Percentiles rank a stretch among this genome's conserved stretches.
Evolutionary conservation across 2,888 invertebrate species (phyloP).

Genomic region (Nesidiocoris tenuis): DNA sequence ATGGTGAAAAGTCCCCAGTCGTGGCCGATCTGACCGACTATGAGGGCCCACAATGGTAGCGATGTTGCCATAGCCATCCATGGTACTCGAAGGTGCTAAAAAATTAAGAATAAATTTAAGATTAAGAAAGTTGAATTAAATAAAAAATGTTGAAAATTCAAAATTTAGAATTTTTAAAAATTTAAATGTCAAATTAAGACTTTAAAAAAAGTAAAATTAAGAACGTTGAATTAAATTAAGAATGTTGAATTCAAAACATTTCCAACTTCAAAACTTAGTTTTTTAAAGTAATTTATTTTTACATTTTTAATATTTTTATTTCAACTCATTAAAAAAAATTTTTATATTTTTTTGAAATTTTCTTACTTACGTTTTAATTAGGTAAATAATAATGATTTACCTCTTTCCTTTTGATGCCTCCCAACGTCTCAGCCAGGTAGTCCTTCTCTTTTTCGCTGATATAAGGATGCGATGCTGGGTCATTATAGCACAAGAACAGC

Average conservation of each 20-base stretch:
- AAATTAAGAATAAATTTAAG: not conserved
- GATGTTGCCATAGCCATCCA: constrained; percentile 67
- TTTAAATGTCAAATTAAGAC: too few species aligned
- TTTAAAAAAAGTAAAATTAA: too few species aligned
- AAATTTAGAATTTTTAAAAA: too few species aligned
- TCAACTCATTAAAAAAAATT: too few species aligned
- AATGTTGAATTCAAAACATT: too few species aligned
- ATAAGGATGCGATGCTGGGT: constrained; percentile 71
- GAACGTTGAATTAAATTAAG: too few species aligned
- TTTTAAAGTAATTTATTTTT: too few species aligned
- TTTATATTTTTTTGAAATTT: too few species aligned
- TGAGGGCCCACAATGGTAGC: constrained; percentile 55
- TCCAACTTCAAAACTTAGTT: too few species aligned
- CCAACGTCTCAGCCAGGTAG: constrained; percentile 66
- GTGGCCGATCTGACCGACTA: constrained; percentile 58
- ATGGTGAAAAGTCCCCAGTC: constrained; percentile 72
- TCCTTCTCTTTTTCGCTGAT: constrained; percentile 70
- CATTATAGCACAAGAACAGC: constrained; percentile 54
- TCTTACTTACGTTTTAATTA: too few species aligned
- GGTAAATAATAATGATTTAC: constrained; percentile 52
- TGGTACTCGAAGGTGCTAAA: constrained; percentile 59
- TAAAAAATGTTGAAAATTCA: too few species aligned
- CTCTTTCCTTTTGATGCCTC: constrained; percentile 53
- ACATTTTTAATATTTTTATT: too few species aligned
- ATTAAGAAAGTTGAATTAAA: not conserved